These are phyloP conservation scores for Drosophila littoralis DNA, from an alignment of 1,140 invertebrate species.

Conservation along the genomic window DNA sequence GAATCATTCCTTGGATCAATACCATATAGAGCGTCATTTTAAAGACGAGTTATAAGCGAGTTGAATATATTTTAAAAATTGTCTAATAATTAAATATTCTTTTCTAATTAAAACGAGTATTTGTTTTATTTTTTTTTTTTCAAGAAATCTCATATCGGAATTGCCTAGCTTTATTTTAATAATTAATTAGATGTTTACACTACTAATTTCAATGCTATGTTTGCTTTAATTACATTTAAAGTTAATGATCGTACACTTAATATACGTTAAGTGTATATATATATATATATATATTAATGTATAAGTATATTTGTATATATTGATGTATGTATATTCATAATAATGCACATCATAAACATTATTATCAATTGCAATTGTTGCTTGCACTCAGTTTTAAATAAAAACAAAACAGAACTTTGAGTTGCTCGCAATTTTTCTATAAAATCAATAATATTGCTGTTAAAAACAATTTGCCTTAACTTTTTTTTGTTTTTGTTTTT, in stretches of 20 bases:
- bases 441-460: slow-evolving; percentile 17
- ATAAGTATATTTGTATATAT: slow-evolving; percentile 27
- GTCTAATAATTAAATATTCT: slow-evolving; percentile 43
- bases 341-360: slow-evolving; percentile 57
- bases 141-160: slow-evolving; percentile 65
- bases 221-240: slow-evolving; percentile 76
- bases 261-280: slow-evolving; percentile 58
- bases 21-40: slow-evolving; percentile 48
- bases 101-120: slow-evolving; percentile 20
- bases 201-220: slow-evolving; percentile 78
- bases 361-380: slow-evolving; percentile 74
- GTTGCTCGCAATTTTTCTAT: slow-evolving; percentile 32
- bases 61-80: slow-evolving; percentile 46
- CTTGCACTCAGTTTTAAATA: slow-evolving; percentile 45
- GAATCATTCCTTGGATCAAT: slow-evolving; percentile 45
- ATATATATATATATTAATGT: slow-evolving; percentile 15
- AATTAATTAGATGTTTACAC: slow-evolving; percentile 75
- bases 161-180: slow-evolving; percentile 78
- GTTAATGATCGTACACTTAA: slow-evolving; percentile 70
- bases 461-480: slow-evolving; percentile 19
- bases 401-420: slow-evolving; percentile 33
- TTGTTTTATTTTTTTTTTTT: slow-evolving; percentile 17
- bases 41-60: slow-evolving; percentile 48
- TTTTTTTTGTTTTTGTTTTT: not conserved
- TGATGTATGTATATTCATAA: slow-evolving; percentile 34